Evolutionary conservation across 2,888 invertebrate species (phyloP).

Genomic region (Drosophila phalerata): DNA sequence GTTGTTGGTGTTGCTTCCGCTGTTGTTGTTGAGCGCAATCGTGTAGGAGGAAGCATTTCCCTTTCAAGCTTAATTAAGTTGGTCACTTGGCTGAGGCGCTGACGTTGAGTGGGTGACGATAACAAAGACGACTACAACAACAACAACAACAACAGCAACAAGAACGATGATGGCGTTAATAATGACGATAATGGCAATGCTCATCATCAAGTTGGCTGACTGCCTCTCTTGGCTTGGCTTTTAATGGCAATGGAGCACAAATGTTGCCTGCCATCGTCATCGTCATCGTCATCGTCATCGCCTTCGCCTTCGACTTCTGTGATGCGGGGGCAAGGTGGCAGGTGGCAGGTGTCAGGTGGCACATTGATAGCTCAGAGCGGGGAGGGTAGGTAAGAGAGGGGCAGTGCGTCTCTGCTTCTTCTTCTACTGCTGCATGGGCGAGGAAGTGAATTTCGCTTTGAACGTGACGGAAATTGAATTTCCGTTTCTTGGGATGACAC

Average conservation of each 20-base stretch:
- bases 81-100: constrained; percentile 77
- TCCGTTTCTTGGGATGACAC: constrained; percentile 75
- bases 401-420: constrained; percentile 5
- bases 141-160: constrained; percentile 15
- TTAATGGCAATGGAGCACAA: constrained; percentile 46
- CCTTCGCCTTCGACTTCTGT: neutral
- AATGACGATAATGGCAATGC: constrained; percentile 58
- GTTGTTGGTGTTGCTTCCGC: constrained; percentile 7
- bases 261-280: constrained; percentile 25
- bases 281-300: constrained; percentile 5
- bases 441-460: constrained; percentile 64
- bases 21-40: constrained; percentile 28
- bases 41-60: constrained; percentile 78
- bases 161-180: constrained; percentile 54
- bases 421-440: constrained; percentile 60
- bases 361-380: neutral
- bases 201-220: constrained; percentile 52
- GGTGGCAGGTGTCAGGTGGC: constrained; percentile 2
- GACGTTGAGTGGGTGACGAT: constrained; percentile 76
- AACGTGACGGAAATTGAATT: constrained; percentile 81
- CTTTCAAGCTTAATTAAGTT: constrained; percentile 81
- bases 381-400: neutral
- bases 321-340: neutral
- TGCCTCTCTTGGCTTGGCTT: constrained; percentile 40
- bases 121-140: constrained; percentile 41